Percentiles rank a stretch among this genome's conserved stretches.
Evolutionary conservation across 2,888 invertebrate genomes (phyloP).

Genomic region (Rhamphomyia laevipes): DNA sequence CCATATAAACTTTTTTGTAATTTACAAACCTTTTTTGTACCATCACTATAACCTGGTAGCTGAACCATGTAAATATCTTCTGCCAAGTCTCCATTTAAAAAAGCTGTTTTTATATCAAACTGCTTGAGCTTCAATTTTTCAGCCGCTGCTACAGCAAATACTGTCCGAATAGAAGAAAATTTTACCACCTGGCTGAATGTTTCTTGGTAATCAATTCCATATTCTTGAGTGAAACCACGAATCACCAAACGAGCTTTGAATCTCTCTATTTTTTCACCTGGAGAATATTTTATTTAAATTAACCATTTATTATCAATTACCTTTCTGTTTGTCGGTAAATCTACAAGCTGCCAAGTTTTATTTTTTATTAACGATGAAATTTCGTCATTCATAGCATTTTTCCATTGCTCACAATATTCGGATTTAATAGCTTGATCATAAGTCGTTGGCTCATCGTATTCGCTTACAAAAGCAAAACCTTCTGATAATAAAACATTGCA

Average conservation of each 20-base stretch:
- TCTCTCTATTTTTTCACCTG: background rate
- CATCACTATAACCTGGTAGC: conserved; percentile 12
- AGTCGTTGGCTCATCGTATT: background rate
- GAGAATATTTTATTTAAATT: background rate
- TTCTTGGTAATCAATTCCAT: conserved; percentile 22
- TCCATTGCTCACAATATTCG: conserved; percentile 3
- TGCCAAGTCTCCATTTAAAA: conserved; percentile 9
- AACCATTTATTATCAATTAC: conserved; percentile 7
- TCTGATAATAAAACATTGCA: too few species aligned
- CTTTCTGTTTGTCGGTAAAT: conserved; percentile 3
- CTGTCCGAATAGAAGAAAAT: conserved; percentile 18
- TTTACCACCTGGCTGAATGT: conserved; percentile 24
- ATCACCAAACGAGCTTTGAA: conserved; percentile 24
- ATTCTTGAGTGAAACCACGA: conserved; percentile 20
- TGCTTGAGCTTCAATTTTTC: conserved; percentile 8
- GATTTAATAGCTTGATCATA: conserved; percentile 3
- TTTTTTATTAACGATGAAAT: conserved; percentile 5
- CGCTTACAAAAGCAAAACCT: too few species aligned
- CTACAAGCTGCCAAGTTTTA: conserved; percentile 7
- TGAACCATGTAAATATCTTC: conserved; percentile 15
- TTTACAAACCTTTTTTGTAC: conserved; percentile 14
- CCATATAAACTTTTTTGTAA: conserved; percentile 18
- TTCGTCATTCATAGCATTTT: conserved; percentile 5
- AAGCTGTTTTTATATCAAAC: conserved; percentile 14
- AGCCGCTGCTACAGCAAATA: conserved; percentile 16